Evolutionary conservation across 2,113 vertebrate genomes (phyloP), one percentile per base, ranked within the genome.

Genomic region (Benitochromis conjunctus): DNA sequence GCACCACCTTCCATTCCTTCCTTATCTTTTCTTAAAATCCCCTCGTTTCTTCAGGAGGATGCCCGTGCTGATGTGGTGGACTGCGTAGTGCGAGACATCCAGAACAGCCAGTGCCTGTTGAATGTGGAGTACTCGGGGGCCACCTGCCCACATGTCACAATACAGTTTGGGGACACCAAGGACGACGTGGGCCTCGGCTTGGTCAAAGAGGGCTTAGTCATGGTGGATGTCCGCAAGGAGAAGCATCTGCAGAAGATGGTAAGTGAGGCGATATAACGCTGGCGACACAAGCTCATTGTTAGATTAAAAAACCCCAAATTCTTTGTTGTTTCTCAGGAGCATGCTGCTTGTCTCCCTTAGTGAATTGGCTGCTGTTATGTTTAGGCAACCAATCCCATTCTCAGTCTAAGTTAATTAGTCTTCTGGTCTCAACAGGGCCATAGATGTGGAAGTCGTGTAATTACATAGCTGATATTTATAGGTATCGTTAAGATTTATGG

Each of bases 221-320:
- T 99, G 97, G 98, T 99, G 95, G 98, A 99, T 6, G 93, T 96
- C 7, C 97, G 98, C 92, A 98, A 98, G 92, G 98, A 99, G 90
- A 98, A 97, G 56, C 94, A 98, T 94, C 97, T 98, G 94, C 97
- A 97, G 94, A 99, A 98, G 93, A 97, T 99, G 96, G 98, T 99
- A 86, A 80, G 97, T 95, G 11, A n/a, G 14, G 16, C 16, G 12
- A 21, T 24, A 0, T 21, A 7, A 29, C 7, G 19, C 16, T 3
- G n/a, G 51, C 19, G 26, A 76, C 1, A 6, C 9, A n/a, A 76
- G 53, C 19, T 57, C 38, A 83, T 0, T 31, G 46, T 76, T 76
- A 76, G 16, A 76, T 51, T 10, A 7, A 7, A 1, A 18, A 64
- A 19, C 34, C 2, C 7, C 0, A 0, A 62, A 48, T 7, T 74